These are phyloP conservation scores for Bombyx mandarina DNA, from an alignment of 1,140 invertebrate genomes.

Conservation along the genomic window DNA sequence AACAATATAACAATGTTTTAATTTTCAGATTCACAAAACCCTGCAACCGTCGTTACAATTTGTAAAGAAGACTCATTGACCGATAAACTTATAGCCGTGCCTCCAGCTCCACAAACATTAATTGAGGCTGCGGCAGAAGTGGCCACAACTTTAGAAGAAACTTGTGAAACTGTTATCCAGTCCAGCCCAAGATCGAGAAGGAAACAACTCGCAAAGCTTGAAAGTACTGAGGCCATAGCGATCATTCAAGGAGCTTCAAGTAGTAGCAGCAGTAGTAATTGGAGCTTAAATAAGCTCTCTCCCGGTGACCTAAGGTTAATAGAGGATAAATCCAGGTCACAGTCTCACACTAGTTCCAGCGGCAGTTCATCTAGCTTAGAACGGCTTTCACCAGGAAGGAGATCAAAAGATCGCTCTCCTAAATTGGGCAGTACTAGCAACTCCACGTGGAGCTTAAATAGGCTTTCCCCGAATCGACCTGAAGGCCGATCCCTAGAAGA, in stretches of 20 bases:
- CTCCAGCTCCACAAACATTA: constrained; percentile 47
- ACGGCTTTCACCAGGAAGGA: constrained; percentile 61
- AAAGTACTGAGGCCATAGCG: constrained; percentile 62
- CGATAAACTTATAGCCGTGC: constrained; percentile 27
- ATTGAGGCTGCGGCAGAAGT: constrained; percentile 78
- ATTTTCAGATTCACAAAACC: constrained; percentile 38
- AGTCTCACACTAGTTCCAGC: constrained; percentile 67
- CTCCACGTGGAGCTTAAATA: constrained; percentile 68
- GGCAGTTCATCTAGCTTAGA: constrained; percentile 68
- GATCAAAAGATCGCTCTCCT: constrained; percentile 67
- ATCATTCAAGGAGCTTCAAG: constrained; percentile 65
- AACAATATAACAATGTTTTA: constrained; percentile 8
- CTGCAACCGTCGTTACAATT: constrained; percentile 22
- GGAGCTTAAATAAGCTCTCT: constrained; percentile 69
- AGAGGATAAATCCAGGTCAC: constrained; percentile 68
- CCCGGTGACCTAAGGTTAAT: constrained; percentile 70
- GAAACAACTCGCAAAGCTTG: constrained; percentile 62
- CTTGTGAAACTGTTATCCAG: constrained; percentile 76
- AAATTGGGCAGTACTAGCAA: constrained; percentile 68
- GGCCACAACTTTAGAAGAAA: constrained; percentile 77
- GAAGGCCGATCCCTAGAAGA: constrained; percentile 66
- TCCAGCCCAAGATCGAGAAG: constrained; percentile 71
- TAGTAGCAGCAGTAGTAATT: constrained; percentile 67
- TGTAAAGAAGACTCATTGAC: constrained; percentile 27
- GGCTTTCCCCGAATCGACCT: constrained; percentile 62